Evolutionary conservation across 2,888 invertebrate species (phyloP), one percentile per base, ranked within the genome.

Genomic region (Leptarthrus brevirostris): DNA sequence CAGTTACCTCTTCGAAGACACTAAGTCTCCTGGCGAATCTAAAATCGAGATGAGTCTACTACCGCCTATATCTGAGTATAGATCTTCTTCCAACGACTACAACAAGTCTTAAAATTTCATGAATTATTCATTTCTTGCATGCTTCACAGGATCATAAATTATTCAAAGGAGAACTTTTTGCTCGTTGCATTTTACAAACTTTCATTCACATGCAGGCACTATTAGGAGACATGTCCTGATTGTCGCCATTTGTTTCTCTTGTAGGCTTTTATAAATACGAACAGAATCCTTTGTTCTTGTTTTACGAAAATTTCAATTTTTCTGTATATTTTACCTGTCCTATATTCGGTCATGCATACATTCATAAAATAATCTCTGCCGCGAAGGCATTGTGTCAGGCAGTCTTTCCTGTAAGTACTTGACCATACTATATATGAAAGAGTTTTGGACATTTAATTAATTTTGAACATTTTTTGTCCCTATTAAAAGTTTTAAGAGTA

Each of bases 61-160:
- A 16, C 3, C 4, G 12, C 12, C 18, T 16, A 61, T 61, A 4
- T 4, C 12, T 26, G 16, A 5, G 26, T 30, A 26, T 36, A 5
- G 24, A 24, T 36, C 22, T 44, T 36, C 40, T 30, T 6, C 40
- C 8, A 12, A 8, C 30, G 30, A 44, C 22, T 44, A 20, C 14
- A 64, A 10, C 44, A 16, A 26, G 14, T 47, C 64, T 64, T 64
- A 64, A 64, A 44, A 64, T 20, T 26, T 4, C 64, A 64, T 64
- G 44, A 40, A 64, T 64, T 22, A 64, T 64, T 64, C 44, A 64
- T 47, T 47, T 44, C 47, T n/a, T 44, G 24, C 14, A 47, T 44
- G 64, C 47, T 64, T 64, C 47, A 64, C 36, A 64, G 20, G 16
- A 8, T 64, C 64, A 64, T 64, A 64, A 64, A 64, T 64, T 47